These are phyloP conservation scores for Bambusicola thoracicus DNA, from an alignment of 2,113 vertebrate species.

Conservation along the genomic window DNA sequence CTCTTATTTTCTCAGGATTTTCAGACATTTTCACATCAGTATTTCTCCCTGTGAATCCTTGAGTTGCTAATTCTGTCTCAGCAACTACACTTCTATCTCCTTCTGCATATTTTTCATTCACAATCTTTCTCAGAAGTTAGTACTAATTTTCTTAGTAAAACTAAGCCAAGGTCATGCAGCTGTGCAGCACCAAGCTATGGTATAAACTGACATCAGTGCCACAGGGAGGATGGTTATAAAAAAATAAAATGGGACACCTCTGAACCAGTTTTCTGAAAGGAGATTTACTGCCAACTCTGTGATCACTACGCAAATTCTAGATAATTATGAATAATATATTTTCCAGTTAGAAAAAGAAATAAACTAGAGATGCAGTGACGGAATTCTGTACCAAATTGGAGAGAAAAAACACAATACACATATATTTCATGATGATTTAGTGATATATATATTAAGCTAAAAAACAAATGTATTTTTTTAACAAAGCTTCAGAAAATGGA, in stretches of 20 bases:
- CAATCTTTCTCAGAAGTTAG: neutral
- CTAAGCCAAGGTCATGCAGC: neutral
- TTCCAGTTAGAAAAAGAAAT: neutral
- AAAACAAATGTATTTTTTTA: neutral
- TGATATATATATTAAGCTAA: neutral
- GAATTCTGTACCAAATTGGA: neutral
- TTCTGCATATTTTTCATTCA: neutral
- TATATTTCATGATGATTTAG: neutral
- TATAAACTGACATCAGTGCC: neutral
- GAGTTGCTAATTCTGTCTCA: neutral
- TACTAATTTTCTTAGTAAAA: neutral
- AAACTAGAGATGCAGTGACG: neutral
- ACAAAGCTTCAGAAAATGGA: neutral
- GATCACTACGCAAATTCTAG: neutral
- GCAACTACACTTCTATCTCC: neutral
- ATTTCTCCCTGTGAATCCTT: neutral
- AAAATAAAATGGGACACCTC: neutral
- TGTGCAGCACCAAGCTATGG: neutral
- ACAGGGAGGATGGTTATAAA: neutral
- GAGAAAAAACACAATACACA: too few relatives aligned
- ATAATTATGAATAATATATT: neutral
- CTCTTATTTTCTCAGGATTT: neutral
- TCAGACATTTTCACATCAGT: neutral
- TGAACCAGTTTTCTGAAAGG: conserved; percentile 2
- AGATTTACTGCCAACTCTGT: neutral